Evolutionary conservation across 2,113 vertebrate species (phyloP).

Genomic region (rabbit (Oryctolagus cuniculus)): mOryCun1.1 NC_091440.1:64745001-64745500

Average conservation of each 20-base stretch:
- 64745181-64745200: neutral
- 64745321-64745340: no score
- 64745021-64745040: neutral
- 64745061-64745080: neutral
- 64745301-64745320: no score
- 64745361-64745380: no score
- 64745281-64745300: no score
- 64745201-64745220: neutral
- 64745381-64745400: no score
- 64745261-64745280: neutral
- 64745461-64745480: no score
- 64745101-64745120: neutral
- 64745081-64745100: neutral
- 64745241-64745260: neutral
- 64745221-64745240: neutral
- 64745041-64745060: neutral
- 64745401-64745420: no score
- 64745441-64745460: no score
- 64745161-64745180: neutral
- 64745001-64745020: neutral
- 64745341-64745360: no score
- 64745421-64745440: no score
- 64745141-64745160: neutral
- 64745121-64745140: neutral
- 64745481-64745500: no score